Percentiles rank a stretch among this genome's conserved stretches.
Conservation (phyloP, 2,113 vertebrate genomes). For the Oncorhynchus clarkii region DNA sequence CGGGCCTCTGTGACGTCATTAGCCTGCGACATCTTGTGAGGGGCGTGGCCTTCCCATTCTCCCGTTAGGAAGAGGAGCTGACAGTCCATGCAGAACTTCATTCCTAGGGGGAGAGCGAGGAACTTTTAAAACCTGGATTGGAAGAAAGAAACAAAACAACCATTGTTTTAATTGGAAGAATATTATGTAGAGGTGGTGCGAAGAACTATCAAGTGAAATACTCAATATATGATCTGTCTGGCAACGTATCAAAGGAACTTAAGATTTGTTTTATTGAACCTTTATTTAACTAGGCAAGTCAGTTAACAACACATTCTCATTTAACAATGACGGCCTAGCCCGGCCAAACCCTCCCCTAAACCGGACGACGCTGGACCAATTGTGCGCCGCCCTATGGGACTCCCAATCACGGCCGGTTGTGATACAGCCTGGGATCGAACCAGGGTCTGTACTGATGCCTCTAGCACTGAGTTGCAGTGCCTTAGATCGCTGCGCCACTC, state of each 20-base stretch:
- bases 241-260: background rate
- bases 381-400: no score
- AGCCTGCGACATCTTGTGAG: slow-evolving; percentile 64
- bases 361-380: no score
- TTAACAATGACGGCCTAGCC: no score
- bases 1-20: slow-evolving; percentile 67
- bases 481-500: no score
- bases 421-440: no score
- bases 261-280: no score
- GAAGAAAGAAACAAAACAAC: background rate
- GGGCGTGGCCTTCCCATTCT: slow-evolving; percentile 68
- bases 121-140: slow-evolving; percentile 80
- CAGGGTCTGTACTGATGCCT: no score
- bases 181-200: background rate
- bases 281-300: no score
- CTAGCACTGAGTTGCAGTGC: no score
- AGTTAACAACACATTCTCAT: no score
- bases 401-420: no score
- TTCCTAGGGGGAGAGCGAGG: slow-evolving; percentile 69
- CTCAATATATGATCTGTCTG: background rate
- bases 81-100: slow-evolving; percentile 86
- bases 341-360: no score
- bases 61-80: slow-evolving; percentile 79
- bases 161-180: background rate
- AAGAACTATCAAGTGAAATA: background rate